Base-by-base conservation (phyloP, 2,797 vertebrate species). In the Chaenodraco wilsoni region DNA sequence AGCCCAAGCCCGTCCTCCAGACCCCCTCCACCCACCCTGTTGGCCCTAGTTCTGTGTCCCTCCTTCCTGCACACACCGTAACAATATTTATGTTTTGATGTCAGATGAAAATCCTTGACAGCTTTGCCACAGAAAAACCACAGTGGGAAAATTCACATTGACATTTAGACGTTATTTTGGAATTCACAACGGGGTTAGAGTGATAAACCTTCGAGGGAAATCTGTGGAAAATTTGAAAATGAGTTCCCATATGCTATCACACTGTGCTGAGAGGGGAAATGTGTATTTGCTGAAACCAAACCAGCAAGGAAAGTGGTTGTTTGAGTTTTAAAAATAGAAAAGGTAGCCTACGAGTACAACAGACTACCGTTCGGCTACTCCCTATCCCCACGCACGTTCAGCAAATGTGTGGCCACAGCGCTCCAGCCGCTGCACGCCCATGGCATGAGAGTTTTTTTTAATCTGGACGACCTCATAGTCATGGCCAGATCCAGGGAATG, bases 321-420 rank as follows among this genome's bases (percentile, higher is more conserved):
- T 23, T 71, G 14, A 60, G 45, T 10, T 60, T 21, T 73, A 66
- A 70, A 76, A 66, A 70, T 61, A 60, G 55, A 65, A 69, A 45
- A 27, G n/a, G n/a, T 19, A 55, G 5, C 37, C 19, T 37, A 10
- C 3, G 31, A 27, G 23, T 27, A 27, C 23, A 27, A 27, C 23
- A 27, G 23, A 27, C 27, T 27, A 27, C 27, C 27, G 27, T 27
- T 27, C 27, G 27, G 27, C 27, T 27, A 27, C 27, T 27, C 27
- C 27, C 27, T 27, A 1, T 27, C 27, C 27, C 27, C 27, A 27
- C 27, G 27, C 27, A 27, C 27, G 4, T 27, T 27, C 27, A 27
- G 27, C 27, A 27, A 27, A 27, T 27, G 27, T 27, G 27, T 27
- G 27, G 4, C 27, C 27, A 27, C 27, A 27, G 27, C 27, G 27